phyloP scores from a whole-genome alignment of 2,113 vertebrate genomes.

The Neomonachus schauinslandi region DNA sequence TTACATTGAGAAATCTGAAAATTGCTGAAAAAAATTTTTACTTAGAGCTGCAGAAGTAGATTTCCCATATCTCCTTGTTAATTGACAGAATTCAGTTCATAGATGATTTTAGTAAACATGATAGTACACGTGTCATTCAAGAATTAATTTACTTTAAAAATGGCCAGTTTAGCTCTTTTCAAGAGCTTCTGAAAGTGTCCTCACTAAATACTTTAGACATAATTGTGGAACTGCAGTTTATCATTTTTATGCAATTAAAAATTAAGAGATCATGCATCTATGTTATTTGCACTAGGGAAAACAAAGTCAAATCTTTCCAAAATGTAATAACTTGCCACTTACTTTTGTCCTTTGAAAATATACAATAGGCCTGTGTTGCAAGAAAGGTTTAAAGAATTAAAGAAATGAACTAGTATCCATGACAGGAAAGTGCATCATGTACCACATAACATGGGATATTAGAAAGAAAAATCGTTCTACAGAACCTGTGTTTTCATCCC shows the following conservation, averaged over 20 bases:
- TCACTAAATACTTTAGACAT: conserved; percentile 21
- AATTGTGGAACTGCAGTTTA: neutral
- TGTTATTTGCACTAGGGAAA: conserved; percentile 29
- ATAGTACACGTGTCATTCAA: neutral
- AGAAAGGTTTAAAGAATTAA: neutral
- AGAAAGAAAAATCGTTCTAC: neutral
- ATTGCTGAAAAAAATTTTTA: neutral
- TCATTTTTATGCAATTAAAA: neutral
- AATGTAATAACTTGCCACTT: neutral
- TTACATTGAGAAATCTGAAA: neutral
- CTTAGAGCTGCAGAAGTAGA: neutral
- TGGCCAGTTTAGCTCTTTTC: neutral
- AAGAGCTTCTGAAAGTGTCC: neutral
- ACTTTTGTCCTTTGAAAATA: neutral
- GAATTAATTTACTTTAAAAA: neutral
- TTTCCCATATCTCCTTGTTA: neutral
- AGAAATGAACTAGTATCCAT: neutral
- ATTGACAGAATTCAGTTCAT: neutral
- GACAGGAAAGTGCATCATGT: neutral
- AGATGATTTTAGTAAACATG: neutral
- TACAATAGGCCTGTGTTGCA: neutral
- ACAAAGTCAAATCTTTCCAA: conserved; percentile 4
- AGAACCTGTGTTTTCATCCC: neutral
- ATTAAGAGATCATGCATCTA: conserved; percentile 58
- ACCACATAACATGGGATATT: neutral